phyloP scores from a whole-genome alignment of 2,797 vertebrate genomes.

The Peromyscus melanophrys region DNA sequence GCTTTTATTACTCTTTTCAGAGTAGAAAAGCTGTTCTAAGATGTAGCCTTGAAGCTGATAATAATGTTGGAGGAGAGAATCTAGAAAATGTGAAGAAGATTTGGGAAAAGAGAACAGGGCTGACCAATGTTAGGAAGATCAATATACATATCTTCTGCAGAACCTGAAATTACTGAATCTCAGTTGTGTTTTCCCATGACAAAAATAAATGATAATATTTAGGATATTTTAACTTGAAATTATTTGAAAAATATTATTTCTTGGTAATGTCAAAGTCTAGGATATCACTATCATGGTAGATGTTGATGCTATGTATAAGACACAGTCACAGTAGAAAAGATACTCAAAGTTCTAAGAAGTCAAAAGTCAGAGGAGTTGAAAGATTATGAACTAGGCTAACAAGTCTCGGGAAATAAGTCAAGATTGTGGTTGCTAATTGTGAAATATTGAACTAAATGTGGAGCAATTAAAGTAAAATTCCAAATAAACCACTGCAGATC shows the following conservation, averaged over 20 bases:
- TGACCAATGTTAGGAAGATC: background rate
- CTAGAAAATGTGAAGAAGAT: background rate
- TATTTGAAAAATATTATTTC: background rate
- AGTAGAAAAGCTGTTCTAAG: background rate
- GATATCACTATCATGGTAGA: background rate
- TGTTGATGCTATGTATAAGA: background rate
- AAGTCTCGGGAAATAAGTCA: background rate
- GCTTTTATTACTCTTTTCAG: background rate
- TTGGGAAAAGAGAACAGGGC: background rate
- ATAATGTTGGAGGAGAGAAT: background rate
- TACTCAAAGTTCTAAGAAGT: background rate
- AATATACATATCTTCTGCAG: background rate
- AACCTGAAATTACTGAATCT: background rate
- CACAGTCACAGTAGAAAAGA: background rate
- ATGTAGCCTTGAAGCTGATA: background rate
- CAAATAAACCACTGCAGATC: background rate
- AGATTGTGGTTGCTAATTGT: background rate
- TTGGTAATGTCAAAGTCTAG: background rate
- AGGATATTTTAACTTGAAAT: background rate
- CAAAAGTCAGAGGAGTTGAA: background rate
- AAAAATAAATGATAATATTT: background rate
- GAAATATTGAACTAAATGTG: conserved; percentile 7
- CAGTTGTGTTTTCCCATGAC: background rate
- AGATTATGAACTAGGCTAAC: background rate
- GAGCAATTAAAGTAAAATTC: background rate